A percentile compares a stretch with the other conserved stretches of the same genome.
Conservation (phyloP, 2,888 invertebrate genomes). For the Lamellibrachia columna region DNA sequence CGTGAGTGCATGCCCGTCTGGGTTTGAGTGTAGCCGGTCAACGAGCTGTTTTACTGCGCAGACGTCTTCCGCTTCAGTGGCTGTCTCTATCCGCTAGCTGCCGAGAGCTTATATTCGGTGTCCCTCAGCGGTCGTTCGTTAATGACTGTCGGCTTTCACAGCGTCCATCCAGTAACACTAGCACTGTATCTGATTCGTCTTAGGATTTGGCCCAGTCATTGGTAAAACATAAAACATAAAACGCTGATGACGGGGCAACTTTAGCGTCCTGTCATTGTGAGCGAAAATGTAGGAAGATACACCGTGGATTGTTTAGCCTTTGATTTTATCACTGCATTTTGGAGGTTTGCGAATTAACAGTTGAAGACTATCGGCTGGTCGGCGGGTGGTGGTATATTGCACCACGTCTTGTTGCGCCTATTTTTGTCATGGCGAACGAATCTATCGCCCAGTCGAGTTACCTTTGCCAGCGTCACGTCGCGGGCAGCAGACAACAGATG, state of each 20-base stretch:
- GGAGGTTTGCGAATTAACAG: background rate
- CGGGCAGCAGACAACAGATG: background rate
- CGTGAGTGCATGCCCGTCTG: background rate
- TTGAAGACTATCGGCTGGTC: background rate
- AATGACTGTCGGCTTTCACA: background rate
- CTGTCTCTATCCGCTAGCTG: background rate
- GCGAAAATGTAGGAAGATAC: background rate
- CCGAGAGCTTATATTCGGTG: background rate
- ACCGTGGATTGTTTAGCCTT: background rate
- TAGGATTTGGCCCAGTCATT: background rate
- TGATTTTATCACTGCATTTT: background rate
- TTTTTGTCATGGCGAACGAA: background rate
- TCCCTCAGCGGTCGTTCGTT: background rate
- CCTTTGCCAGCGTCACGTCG: background rate
- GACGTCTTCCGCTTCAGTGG: background rate
- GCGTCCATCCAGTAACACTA: background rate
- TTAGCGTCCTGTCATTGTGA: background rate
- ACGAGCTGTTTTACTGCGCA: background rate
- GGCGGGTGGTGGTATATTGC: background rate
- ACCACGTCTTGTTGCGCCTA: background rate
- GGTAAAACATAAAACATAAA: background rate
- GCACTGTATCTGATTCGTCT: background rate
- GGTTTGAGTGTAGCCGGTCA: background rate
- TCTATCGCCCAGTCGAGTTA: background rate
- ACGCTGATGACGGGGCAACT: background rate